Evolutionary conservation across 1,140 invertebrate species (phyloP).

Genomic region (Venustaconcha ellipsiformis): DNA sequence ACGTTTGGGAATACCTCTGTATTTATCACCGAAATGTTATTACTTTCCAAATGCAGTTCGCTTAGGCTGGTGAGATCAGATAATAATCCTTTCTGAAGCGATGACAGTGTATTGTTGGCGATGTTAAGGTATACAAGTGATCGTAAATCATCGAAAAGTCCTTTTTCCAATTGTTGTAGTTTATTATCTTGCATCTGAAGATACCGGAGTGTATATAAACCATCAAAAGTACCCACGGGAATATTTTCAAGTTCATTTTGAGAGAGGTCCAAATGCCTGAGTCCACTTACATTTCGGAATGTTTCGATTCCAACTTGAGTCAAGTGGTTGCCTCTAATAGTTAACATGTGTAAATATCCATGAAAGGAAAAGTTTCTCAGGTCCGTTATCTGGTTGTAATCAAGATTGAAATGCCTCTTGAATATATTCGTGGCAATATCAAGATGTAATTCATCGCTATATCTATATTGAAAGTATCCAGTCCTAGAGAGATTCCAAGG

Average conservation of each 20-base stretch:
- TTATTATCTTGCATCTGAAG: too few relatives aligned
- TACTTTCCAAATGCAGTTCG: slow-evolving; percentile 34
- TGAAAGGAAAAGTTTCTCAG: slow-evolving; percentile 34
- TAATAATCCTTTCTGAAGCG: slow-evolving; percentile 32
- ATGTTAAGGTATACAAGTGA: slow-evolving; percentile 16
- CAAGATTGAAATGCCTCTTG: slow-evolving; percentile 31
- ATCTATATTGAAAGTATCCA: slow-evolving; percentile 33
- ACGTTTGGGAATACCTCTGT: slow-evolving; percentile 27
- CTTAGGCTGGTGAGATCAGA: slow-evolving; percentile 28
- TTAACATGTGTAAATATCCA: slow-evolving; percentile 42
- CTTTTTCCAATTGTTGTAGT: too few relatives aligned
- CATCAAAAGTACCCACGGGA: slow-evolving; percentile 24
- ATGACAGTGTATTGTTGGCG: slow-evolving; percentile 31
- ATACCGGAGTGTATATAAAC: too few relatives aligned
- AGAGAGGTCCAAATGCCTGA: slow-evolving; percentile 40
- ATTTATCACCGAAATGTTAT: slow-evolving; percentile 24
- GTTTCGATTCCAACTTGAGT: slow-evolving; percentile 22
- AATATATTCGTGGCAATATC: slow-evolving; percentile 31
- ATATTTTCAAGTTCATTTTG: slow-evolving; percentile 29
- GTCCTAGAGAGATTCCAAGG: slow-evolving; percentile 37
- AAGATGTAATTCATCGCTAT: slow-evolving; percentile 27
- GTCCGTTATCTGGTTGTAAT: slow-evolving; percentile 39
- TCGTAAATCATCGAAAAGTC: background rate
- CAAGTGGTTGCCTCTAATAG: slow-evolving; percentile 31
- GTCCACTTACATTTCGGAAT: slow-evolving; percentile 32